Base-by-base conservation (phyloP, 2,888 invertebrate genomes). In the Melikaiella ostensackeni region DNA sequence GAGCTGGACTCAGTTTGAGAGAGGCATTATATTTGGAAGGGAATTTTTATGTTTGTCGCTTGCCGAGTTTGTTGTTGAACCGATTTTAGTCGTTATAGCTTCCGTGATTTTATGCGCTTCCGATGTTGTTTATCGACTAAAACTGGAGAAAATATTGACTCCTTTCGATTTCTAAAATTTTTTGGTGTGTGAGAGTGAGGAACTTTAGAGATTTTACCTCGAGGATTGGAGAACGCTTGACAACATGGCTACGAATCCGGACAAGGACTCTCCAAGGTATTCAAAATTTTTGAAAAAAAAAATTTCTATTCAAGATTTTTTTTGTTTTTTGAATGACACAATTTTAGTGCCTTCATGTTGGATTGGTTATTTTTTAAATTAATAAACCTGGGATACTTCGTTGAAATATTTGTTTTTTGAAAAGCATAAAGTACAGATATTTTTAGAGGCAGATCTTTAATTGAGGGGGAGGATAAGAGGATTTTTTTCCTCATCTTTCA, bases 211-310 rank as follows among this genome's bases (percentile, higher is more conserved):
- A 42, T 16, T 64, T 70, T 46, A 50, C 66, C 16, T n/a, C 11
- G 46, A 11, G 70, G 70, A 70, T 70, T 70, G 70, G n/a, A 33
- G 27, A 46, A 70, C 8, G n/a, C 0, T 11, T 30, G n/a, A 30
- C 46, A 70, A 11, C 79, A 90, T 91, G 91, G 89, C 91, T 84
- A 87, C 87, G 77, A 88, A 86, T 81, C 88, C 89, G 76, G 90
- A 90, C 77, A 91, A 90, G 80, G 90, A 91, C 83, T 91, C 90
- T 64, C 90, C 91, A 79, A 91, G 91, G 91, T 91, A 90, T 74
- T 70, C 74, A n/a, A 59, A 80, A 70, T 19, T 59, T 75, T 62
- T 61, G 19, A 33, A 33, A 50, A 24, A 70, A 24, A 21, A 16
- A 9, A 5, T 35, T 19, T 5, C 33, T 13, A 0, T 16, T 11